Evolutionary conservation across 2,888 invertebrate species (phyloP).

Genomic region (Ptychoptera albimana): DNA sequence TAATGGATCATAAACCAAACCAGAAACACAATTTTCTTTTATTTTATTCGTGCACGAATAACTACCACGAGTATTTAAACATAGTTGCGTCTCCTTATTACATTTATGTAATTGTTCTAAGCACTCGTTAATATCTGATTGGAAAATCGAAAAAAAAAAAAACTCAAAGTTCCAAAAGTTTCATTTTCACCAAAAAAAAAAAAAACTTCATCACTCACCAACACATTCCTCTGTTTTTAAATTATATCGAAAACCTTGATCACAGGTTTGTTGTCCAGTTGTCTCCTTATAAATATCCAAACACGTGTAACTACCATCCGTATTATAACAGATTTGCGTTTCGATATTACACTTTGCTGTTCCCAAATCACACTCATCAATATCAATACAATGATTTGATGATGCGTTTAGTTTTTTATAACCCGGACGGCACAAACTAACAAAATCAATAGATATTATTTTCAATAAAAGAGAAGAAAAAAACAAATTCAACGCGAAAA

Average conservation of each 20-base stretch:
- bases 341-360: conserved; percentile 46
- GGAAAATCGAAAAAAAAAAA: conserved; percentile 2
- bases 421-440: conserved; percentile 30
- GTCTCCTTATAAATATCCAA: conserved; percentile 15
- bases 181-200: conserved; percentile 2
- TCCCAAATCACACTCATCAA: conserved; percentile 53
- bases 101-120: conserved; percentile 46
- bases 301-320: conserved; percentile 48
- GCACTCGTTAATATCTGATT: conserved; percentile 59
- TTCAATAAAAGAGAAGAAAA: neutral
- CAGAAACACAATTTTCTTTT: conserved; percentile 43
- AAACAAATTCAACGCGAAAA: neutral
- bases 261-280: conserved; percentile 14
- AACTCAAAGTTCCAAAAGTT: too few relatives aligned
- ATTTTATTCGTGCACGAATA: conserved; percentile 53
- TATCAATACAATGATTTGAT: conserved; percentile 36
- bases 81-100: conserved; percentile 45
- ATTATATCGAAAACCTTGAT: conserved; percentile 38
- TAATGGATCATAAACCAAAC: conserved; percentile 40
- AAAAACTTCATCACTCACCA: conserved; percentile 29
- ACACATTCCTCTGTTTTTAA: conserved; percentile 37
- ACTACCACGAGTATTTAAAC: conserved; percentile 53
- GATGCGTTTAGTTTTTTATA: conserved; percentile 25
- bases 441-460: too few relatives aligned
- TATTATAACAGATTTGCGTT: conserved; percentile 51